Evolutionary conservation across 2,113 vertebrate genomes (phyloP), one percentile per base, ranked within the genome.

Genomic region (Nerophis lumbriciformis): DNA sequence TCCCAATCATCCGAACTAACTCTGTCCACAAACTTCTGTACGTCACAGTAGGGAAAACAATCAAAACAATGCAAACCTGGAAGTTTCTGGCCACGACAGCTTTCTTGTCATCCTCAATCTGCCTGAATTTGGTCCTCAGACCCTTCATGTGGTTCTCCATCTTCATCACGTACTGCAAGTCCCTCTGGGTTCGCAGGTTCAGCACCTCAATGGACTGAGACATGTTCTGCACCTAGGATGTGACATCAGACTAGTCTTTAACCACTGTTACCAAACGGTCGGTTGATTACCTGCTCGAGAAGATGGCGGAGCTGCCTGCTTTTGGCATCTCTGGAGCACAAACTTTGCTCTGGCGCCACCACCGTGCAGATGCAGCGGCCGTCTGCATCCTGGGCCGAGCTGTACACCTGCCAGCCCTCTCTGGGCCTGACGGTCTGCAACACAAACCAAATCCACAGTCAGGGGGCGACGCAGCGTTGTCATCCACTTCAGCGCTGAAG

Each of bases 91-190:
- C 93, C 86, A 99, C 94, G 81, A 95, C 82, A 0, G 94, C 94
- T 90, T 98, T 98, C 72, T 94, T 93, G 80, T 98, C 94, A 58
- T 98, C 96, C 86, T 98, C 97, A 59, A 98, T 93, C 75, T 99
- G 95, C 77, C 93, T 91, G 88, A 98, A 98, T 84, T 97, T 98
- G 76, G 91, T 94, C 84, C 95, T 94, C 69, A 99, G 88, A 71
- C 94, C 93, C 75, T 98, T 99, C 95, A 99, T 97, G 77, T 98
- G 97, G 6, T 92, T 97, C 86, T 99, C 96, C 96, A 98, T 99
- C 91, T 98, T 99, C 81, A 98, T 93, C 81, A 99, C 97, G 19
- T 98, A 99, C 74, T 99, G 97, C 85, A 98, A 99, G 88, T 99
- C 97, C 77, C 97, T 94, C 89, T 98, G 95, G 21, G 97, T 99